A percentile compares a stretch with the other conserved stretches of the same genome.
These are phyloP conservation scores for Hirudinaria manillensis DNA, from an alignment of 2,888 invertebrate genomes.

Conservation along the genomic window DNA sequence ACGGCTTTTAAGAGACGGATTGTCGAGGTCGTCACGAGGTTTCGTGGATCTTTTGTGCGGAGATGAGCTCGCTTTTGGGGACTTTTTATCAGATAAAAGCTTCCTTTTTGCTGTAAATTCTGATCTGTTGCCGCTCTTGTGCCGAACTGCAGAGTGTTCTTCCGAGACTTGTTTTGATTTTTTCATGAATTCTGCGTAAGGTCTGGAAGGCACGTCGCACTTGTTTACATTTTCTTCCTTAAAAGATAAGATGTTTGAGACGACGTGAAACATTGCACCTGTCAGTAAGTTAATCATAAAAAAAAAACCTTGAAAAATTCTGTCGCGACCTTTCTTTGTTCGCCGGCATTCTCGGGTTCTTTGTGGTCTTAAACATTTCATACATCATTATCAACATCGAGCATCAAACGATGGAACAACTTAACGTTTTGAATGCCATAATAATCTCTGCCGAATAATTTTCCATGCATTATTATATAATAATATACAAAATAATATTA, in stretches of 20 bases:
- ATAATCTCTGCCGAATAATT: neutral
- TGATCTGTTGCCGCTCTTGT: neutral
- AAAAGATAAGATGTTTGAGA: no score
- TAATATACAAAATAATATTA: no score
- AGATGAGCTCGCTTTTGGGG: neutral
- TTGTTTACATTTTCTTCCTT: no score
- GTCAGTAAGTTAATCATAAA: no score
- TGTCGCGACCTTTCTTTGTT: neutral
- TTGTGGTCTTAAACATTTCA: neutral
- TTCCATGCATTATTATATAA: no score
- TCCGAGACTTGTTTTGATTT: no score
- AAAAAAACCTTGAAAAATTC: neutral
- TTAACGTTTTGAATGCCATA: neutral
- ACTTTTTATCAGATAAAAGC: neutral
- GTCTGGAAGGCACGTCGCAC: no score
- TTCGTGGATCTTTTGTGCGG: neutral
- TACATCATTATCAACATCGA: neutral
- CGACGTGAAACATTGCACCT: no score
- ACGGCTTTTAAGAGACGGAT: constrained; percentile 25
- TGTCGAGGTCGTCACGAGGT: neutral
- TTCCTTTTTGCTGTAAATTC: neutral
- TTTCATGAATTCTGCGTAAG: no score
- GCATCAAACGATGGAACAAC: neutral
- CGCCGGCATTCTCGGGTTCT: neutral
- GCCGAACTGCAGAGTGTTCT: neutral